Conservation (phyloP, 53 echinoderm and acorn worm genomes). For the Astropecten irregularis region DNA sequence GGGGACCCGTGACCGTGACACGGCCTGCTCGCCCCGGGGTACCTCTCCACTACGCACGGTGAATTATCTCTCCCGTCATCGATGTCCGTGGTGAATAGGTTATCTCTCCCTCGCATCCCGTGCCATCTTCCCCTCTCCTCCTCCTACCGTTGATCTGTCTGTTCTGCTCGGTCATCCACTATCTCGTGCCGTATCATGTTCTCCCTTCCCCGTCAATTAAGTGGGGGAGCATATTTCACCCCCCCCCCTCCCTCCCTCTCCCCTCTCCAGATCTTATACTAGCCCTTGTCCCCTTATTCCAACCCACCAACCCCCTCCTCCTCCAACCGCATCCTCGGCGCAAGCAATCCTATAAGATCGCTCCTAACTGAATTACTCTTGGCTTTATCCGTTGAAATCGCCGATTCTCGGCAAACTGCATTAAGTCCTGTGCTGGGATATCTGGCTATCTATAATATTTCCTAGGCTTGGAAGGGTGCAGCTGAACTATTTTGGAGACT, state of each 20-base stretch:
- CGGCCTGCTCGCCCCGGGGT: neutral
- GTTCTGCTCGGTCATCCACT: neutral
- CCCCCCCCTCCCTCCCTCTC: conserved; percentile 12
- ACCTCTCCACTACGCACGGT: neutral
- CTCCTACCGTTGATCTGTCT: neutral
- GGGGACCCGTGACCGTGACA: neutral
- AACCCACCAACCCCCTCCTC: neutral
- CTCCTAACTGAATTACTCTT: conserved; percentile 41
- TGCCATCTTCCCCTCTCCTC: neutral
- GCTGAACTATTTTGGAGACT: too few species aligned
- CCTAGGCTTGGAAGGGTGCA: too few species aligned
- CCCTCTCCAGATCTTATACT: too few species aligned
- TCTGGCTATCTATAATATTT: too few species aligned
- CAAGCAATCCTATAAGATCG: conserved; percentile 27
- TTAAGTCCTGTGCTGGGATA: conserved; percentile 7
- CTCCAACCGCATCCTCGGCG: neutral
- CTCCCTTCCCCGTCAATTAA: conserved; percentile 40
- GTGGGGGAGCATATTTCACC: too few species aligned
- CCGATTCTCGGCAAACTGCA: conserved; percentile 32
- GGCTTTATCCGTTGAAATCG: conserved; percentile 47
- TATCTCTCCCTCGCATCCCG: neutral
- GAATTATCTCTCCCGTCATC: neutral
- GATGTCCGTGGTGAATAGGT: neutral
- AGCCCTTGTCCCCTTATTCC: neutral
- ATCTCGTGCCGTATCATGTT: conserved; percentile 30